phyloP scores from a whole-genome alignment of 2,797 vertebrate genomes.

The Chelmon rostratus region DNA sequence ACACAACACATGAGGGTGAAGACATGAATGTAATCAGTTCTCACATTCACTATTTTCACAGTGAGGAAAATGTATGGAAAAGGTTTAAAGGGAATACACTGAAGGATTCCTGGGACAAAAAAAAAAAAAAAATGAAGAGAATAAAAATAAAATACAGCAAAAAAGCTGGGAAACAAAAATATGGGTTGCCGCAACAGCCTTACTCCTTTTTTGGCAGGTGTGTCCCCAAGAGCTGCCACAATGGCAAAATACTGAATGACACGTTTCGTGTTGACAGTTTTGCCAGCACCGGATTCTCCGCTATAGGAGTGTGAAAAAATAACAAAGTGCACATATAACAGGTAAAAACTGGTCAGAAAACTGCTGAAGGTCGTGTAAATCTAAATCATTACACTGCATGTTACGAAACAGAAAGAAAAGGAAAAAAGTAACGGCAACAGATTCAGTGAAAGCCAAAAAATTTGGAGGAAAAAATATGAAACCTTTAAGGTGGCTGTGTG shows the following conservation, averaged over 20 bases:
- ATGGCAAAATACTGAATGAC: constrained; percentile 99
- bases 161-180: constrained; percentile 70
- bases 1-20: constrained; percentile 71
- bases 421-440: constrained; percentile 18
- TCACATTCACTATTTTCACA: constrained; percentile 69
- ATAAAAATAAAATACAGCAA: constrained; percentile 62
- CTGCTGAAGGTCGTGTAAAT: constrained; percentile 28
- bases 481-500: constrained; percentile 17
- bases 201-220: constrained; percentile 95
- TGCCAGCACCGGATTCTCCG: constrained; percentile 99
- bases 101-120: constrained; percentile 66
- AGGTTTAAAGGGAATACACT: constrained; percentile 65
- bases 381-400: constrained; percentile 38
- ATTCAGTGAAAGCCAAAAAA: constrained; percentile 46
- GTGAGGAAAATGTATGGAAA: constrained; percentile 71
- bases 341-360: constrained; percentile 64
- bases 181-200: constrained; percentile 84
- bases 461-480: constrained; percentile 5
- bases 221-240: constrained; percentile 96
- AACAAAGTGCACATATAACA: constrained; percentile 74
- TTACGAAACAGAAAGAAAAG: constrained; percentile 29
- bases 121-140: constrained; percentile 61
- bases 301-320: constrained; percentile 85
- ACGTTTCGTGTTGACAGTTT: constrained; percentile 99
- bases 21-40: constrained; percentile 64